Evolutionary conservation across 2,888 invertebrate genomes (phyloP), one percentile per base, ranked within the genome.

Genomic region (Pegoplata infirma): DNA sequence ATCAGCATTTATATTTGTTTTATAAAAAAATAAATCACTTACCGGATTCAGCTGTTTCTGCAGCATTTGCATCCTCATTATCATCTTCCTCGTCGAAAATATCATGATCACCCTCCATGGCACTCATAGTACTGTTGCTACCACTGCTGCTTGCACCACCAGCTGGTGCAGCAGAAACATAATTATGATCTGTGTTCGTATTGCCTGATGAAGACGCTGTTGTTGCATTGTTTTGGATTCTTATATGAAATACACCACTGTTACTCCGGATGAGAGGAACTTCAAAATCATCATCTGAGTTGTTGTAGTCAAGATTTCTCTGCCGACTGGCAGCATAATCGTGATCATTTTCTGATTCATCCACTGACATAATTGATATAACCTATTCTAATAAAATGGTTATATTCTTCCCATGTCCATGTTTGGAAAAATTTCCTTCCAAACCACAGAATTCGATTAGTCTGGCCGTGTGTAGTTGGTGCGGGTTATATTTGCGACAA

Each of bases 61-160:
- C 63, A 32, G 58, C 63, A 8, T 47, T 55, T 5, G 66, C 76
- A 12, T 67, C 75, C 1, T 63, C 76, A 36, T 56, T 76, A 5
- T 81, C 81, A 3, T 63, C 68, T 32, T 55, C 51, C 28, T 72
- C 74, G n/a, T 76, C 59, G 23, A 79, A 74, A 21, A 75, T 44
- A 16, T 79, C 74, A 6, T 55, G 28, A 16, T 79, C 79, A 25
- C 32, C 44, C 40, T 55, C 72, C 12, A 19, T 21, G 5, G 19
- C 23, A 56, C 10, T 61, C 5, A 44, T 36, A 17, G 14, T 44
- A 32, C 12, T 17, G 40, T 59, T 51, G 40, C 23, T 49, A n/a
- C 16, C 12, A n/a, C 36, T 59, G 14, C 51, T 16, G 19, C 53
- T 23, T 8, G 7, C 59, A 16, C 36, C 8, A 7, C 0, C 46